phyloP scores from a whole-genome alignment of 2,797 vertebrate species.

The Mormyrus hasselquistii region DNA sequence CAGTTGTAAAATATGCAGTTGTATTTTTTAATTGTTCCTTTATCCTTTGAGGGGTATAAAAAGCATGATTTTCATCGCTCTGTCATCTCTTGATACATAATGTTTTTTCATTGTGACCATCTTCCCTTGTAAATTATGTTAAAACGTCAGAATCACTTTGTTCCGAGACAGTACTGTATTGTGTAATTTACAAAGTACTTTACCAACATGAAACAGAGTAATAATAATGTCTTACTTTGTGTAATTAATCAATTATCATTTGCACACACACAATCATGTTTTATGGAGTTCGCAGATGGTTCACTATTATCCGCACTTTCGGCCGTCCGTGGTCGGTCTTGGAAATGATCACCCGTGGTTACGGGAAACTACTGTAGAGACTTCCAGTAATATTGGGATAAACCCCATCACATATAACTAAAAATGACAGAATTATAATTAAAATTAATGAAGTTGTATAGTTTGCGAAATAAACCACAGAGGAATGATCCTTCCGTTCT shows the following conservation, averaged over 20 bases:
- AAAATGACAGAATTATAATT: not conserved
- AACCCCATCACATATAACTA: not conserved
- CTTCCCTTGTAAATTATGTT: not conserved
- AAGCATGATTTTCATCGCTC: not conserved
- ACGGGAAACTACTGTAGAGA: not conserved
- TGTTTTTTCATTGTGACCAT: not conserved
- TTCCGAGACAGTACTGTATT: not conserved
- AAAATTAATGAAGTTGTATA: not conserved
- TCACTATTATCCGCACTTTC: not conserved
- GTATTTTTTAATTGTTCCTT: not conserved
- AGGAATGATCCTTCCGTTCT: not conserved
- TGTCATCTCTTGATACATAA: not conserved
- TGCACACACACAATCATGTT: not conserved
- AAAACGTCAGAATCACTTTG: not conserved
- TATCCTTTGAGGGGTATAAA: not conserved
- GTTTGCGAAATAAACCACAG: not conserved
- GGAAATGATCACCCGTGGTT: not conserved
- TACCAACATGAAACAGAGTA: no score
- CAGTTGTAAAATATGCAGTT: not conserved
- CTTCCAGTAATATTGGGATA: not conserved
- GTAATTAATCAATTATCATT: not conserved
- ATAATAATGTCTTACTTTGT: not conserved
- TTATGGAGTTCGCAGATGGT: not conserved
- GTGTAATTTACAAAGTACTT: not conserved
- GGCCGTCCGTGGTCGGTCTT: not conserved